Percentiles rank a stretch among this genome's conserved stretches.
phyloP scores from a whole-genome alignment of 2,113 vertebrate species.

The Siniperca chuatsi region DNA sequence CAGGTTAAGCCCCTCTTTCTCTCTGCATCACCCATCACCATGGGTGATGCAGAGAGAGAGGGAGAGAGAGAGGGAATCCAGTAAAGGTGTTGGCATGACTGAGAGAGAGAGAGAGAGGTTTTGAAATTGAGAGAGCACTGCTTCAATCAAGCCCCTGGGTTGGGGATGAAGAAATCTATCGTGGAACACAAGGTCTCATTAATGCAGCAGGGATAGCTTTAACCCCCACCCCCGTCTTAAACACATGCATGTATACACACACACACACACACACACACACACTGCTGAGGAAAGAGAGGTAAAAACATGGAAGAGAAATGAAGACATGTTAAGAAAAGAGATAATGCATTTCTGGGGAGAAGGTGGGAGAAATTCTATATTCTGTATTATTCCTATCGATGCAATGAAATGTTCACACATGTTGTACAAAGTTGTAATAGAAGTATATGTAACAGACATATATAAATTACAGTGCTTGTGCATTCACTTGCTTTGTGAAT shows the following conservation, averaged over 20 bases:
- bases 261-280: slow-evolving; percentile 32
- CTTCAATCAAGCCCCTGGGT: slow-evolving; percentile 80
- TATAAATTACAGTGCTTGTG: background rate
- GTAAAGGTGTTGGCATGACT: slow-evolving; percentile 54
- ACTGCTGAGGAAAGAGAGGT: slow-evolving; percentile 29
- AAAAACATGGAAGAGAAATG: slow-evolving; percentile 28
- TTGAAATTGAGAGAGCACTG: slow-evolving; percentile 69
- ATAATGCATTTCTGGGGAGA: slow-evolving; percentile 32
- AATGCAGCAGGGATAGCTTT: slow-evolving; percentile 74
- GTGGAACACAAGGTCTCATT: slow-evolving; percentile 72
- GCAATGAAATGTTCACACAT: slow-evolving; percentile 18
- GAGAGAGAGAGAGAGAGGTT: slow-evolving; percentile 34
- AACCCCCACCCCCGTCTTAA: slow-evolving; percentile 50
- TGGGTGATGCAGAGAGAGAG: slow-evolving; percentile 27
- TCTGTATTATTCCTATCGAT: background rate
- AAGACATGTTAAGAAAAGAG: slow-evolving; percentile 23
- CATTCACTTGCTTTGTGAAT: background rate
- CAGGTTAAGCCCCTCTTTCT: slow-evolving; percentile 83
- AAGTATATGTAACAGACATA: background rate
- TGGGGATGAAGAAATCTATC: slow-evolving; percentile 70
- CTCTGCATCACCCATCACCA: slow-evolving; percentile 81
- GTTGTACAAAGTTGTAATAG: background rate
- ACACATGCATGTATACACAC: slow-evolving; percentile 26
- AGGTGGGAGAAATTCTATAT: background rate
- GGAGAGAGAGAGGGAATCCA: slow-evolving; percentile 22